Base-by-base conservation (phyloP, 2,113 vertebrate genomes). In the Leiothrix lutea region DNA sequence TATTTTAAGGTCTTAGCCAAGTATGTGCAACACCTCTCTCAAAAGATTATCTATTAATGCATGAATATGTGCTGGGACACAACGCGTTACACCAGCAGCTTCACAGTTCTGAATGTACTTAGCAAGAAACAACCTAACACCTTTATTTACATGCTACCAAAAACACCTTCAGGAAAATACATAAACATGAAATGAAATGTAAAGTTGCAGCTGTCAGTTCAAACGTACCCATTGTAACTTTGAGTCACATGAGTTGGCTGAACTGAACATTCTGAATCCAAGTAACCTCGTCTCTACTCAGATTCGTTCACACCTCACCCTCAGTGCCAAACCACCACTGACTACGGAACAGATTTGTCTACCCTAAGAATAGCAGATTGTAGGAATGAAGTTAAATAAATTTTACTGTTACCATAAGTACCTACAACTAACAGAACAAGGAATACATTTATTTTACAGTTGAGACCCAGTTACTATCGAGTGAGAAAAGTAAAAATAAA, bases 111-210 rank as follows among this genome's bases (percentile, higher is more conserved):
- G 66, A 90, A 77, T n/a, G 60, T 57, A 62, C 45, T 88, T 47
- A 66, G 35, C 33, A 80, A 86, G 61, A 95, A 95, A 71, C 78
- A 95, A 93, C 69, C 50, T 91, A 91, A 95, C 57, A 82, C 66
- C 92, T 94, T 93, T 96, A 95, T 96, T 97, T 97, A 97, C 73
- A 71, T 38, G 56, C 56, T 81, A 77, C 84, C 58, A 75, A 87
- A 97, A 97, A 97, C 95, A 96, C 58, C 93, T 94, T 83, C 71
- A 83, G 86, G 62, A 90, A 95, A 94, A 96, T 90, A 90, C 50
- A 93, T 88, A 95, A 95, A 95, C 93, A 91, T 91, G 94, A 95
- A 96, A 94, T 40, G 47, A 97, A 93, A 96, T 88, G 87, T 40
- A 94, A 96, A 95, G 95, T 80, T 92, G 83, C 86, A 96, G 91